Evolutionary conservation across 2,888 invertebrate species (phyloP).

Genomic region (Caenorhabditis sp.): DNA sequence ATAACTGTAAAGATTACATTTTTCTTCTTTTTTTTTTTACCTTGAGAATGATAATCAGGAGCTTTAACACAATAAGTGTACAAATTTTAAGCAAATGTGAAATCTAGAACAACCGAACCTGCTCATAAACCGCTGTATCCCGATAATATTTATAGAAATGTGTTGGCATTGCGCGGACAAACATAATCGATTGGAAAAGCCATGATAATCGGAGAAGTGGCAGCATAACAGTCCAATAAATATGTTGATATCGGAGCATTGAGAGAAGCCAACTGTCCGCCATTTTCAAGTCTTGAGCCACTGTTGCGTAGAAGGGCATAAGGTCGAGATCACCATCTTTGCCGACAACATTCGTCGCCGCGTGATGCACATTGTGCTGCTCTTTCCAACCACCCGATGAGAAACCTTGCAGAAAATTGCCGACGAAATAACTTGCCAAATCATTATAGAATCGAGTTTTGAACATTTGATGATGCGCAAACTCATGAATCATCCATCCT

Average conservation of each 20-base stretch:
- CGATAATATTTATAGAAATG: slow-evolving; percentile 61
- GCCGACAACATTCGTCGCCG: slow-evolving; percentile 68
- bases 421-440: slow-evolving; percentile 64
- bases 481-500: slow-evolving; percentile 61
- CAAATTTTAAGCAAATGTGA: too few species aligned
- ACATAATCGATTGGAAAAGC: slow-evolving; percentile 63
- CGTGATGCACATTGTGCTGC: slow-evolving; percentile 69
- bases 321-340: slow-evolving; percentile 69
- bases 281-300: slow-evolving; percentile 62
- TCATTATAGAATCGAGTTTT: slow-evolving; percentile 58
- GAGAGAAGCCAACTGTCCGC: slow-evolving; percentile 57
- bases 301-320: slow-evolving; percentile 69
- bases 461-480: slow-evolving; percentile 69
- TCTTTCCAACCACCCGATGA: slow-evolving; percentile 70
- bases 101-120: too few species aligned
- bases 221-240: slow-evolving; percentile 66
- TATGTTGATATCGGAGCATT: slow-evolving; percentile 67
- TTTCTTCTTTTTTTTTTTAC: too few species aligned
- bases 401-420: slow-evolving; percentile 69
- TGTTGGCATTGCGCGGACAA: slow-evolving; percentile 63
- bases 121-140: slow-evolving; percentile 51
- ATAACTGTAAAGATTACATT: too few species aligned
- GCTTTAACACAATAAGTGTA: too few species aligned
- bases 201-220: slow-evolving; percentile 67
- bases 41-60: too few species aligned